Conservation (phyloP, 2,888 invertebrate species). For the Rhagonycha lutea region DNA sequence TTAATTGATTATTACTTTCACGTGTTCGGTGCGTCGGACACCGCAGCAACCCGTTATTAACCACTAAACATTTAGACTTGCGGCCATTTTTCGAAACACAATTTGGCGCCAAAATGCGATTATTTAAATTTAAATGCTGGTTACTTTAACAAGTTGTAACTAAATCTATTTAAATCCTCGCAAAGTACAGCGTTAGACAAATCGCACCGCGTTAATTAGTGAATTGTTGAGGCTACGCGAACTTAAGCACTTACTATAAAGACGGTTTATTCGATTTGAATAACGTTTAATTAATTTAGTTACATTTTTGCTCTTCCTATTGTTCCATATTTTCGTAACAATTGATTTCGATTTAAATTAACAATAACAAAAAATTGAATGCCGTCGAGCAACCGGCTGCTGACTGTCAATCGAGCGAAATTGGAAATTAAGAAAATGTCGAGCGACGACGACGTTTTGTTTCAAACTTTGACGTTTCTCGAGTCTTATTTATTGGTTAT, state of each 20-base stretch:
- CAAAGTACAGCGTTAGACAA: background rate
- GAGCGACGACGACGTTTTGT: background rate
- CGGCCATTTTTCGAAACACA: too few species aligned
- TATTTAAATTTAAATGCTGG: background rate
- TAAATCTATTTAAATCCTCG: background rate
- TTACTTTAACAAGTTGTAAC: background rate
- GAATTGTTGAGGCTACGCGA: background rate
- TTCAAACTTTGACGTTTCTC: background rate
- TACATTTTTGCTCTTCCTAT: background rate
- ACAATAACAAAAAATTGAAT: background rate
- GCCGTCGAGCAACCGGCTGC: background rate
- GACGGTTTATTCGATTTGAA: background rate
- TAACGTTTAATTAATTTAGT: background rate
- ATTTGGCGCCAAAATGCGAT: too few species aligned
- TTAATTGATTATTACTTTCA: background rate
- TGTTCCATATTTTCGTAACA: background rate
- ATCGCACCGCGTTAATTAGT: background rate
- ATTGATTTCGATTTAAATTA: background rate
- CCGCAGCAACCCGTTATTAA: too few species aligned
- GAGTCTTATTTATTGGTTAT: background rate
- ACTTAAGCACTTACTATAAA: background rate
- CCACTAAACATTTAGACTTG: too few species aligned
- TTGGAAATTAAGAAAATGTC: background rate
- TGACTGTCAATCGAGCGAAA: background rate
- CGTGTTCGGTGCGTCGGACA: background rate